Conservation (phyloP, 53 echinoderm and acorn worm species). For the Zoroaster sp. region DNA sequence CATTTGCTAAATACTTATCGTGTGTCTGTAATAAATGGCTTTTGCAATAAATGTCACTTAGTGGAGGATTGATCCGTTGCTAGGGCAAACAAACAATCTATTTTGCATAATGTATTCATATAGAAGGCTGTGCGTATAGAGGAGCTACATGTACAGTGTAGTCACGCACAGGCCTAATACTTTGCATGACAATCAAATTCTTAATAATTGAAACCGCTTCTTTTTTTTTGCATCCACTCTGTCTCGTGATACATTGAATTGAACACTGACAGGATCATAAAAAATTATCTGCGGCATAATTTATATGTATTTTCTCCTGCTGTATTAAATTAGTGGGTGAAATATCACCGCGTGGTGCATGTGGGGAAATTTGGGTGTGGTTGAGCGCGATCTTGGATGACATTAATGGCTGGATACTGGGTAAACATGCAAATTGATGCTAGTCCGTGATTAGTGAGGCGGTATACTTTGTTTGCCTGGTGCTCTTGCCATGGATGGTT, state of each 20-base stretch:
- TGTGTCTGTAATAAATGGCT: not conserved
- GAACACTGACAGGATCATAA: not conserved
- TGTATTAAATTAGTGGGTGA: not conserved
- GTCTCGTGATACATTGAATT: constrained; percentile 41
- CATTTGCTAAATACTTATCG: too few species aligned
- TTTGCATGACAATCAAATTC: not conserved
- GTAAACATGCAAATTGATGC: constrained; percentile 21
- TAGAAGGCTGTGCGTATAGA: not conserved
- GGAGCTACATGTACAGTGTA: not conserved
- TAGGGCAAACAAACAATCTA: constrained; percentile 48
- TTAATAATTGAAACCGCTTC: constrained; percentile 39
- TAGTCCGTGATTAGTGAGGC: constrained; percentile 11
- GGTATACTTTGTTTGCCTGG: not conserved
- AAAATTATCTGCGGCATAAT: not conserved
- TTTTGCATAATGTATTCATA: constrained; percentile 27
- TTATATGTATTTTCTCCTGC: not conserved
- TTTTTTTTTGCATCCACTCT: not conserved
- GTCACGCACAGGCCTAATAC: not conserved
- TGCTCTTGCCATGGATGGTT: constrained; percentile 10
- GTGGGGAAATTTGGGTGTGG: constrained; percentile 56
- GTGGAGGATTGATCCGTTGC: constrained; percentile 44
- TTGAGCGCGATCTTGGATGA: not conserved
- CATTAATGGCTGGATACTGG: constrained; percentile 22
- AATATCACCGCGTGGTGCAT: not conserved
- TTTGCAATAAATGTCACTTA: constrained; percentile 2